Conservation (phyloP, 2,797 vertebrate species). For the Falco columbarius region DNA sequence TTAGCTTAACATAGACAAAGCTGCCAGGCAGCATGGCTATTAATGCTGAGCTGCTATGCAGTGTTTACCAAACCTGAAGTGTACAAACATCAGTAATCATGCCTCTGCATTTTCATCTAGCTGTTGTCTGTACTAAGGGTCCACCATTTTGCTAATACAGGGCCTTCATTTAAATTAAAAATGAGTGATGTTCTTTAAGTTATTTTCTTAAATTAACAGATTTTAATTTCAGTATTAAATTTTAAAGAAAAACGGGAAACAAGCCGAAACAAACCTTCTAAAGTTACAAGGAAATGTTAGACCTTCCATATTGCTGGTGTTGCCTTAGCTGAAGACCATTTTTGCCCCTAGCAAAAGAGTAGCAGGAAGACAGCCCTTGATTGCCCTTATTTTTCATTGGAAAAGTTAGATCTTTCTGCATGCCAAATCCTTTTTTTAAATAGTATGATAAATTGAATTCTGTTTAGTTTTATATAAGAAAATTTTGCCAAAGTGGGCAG, state of each 20-base stretch:
- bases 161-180: background rate
- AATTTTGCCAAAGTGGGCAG: background rate
- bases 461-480: constrained; percentile 17
- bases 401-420: background rate
- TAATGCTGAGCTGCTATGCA: background rate
- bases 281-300: background rate
- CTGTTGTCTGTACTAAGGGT: background rate
- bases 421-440: background rate
- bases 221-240: background rate
- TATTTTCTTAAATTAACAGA: background rate
- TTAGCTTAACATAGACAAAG: background rate
- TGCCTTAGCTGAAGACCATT: background rate
- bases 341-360: background rate
- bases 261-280: background rate
- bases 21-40: background rate
- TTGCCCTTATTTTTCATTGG: background rate
- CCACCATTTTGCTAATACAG: background rate
- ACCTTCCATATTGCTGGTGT: background rate
- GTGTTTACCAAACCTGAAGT: background rate
- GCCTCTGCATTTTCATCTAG: background rate
- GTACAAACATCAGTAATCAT: background rate
- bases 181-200: background rate
- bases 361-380: background rate
- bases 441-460: constrained; percentile 1
- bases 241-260: background rate